Evolutionary conservation across 2,113 vertebrate genomes (phyloP).

Genomic region (Emydura subglobosa): DNA sequence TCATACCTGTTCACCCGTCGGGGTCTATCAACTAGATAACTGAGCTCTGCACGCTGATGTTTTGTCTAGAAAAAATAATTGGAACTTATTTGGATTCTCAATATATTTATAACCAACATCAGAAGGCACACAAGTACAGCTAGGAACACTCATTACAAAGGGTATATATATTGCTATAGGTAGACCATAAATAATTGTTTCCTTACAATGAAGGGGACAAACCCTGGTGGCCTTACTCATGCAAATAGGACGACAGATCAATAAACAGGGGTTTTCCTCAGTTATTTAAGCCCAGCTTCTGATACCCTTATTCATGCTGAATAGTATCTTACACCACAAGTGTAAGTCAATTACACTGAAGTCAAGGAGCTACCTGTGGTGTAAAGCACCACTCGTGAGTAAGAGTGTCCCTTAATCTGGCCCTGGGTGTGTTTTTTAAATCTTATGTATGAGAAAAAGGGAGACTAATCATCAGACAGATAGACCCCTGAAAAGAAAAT

Average conservation of each 20-base stretch:
- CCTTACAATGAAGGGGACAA: neutral
- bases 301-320: slow-evolving; percentile 5
- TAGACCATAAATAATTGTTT: slow-evolving; percentile 36
- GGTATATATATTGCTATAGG: slow-evolving; percentile 26
- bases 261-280: neutral
- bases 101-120: slow-evolving; percentile 15
- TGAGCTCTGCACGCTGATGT: slow-evolving; percentile 96
- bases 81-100: slow-evolving; percentile 60
- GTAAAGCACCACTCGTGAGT: slow-evolving; percentile 6
- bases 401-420: neutral
- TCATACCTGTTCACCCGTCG: slow-evolving; percentile 97
- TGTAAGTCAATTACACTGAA: slow-evolving; percentile 29
- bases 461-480: neutral
- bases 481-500: neutral
- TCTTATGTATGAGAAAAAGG: neutral
- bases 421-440: neutral
- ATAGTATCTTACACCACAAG: slow-evolving; percentile 29
- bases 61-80: slow-evolving; percentile 89
- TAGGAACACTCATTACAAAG: slow-evolving; percentile 22
- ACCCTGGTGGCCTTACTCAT: neutral
- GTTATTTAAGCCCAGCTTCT: slow-evolving; percentile 19
- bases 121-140: neutral
- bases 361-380: slow-evolving; percentile 46
- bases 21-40: slow-evolving; percentile 97
- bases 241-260: slow-evolving; percentile 32